Evolutionary conservation across 1,140 invertebrate genomes (phyloP).

Genomic region (Brachionus angularis): DNA sequence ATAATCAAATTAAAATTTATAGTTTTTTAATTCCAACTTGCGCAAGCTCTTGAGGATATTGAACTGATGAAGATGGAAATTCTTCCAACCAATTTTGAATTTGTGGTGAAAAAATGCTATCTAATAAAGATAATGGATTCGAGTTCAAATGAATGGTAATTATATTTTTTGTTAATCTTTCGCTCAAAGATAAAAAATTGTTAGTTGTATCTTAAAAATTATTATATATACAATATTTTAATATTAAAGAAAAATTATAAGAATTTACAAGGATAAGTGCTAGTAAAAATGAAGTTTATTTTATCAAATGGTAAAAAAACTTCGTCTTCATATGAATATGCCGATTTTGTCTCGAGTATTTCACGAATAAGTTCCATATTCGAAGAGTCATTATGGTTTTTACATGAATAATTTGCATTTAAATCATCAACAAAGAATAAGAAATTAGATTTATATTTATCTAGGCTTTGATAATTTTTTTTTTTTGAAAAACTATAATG

Average conservation of each 20-base stretch:
- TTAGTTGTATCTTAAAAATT: neutral
- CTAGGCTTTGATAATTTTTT: constrained; percentile 6
- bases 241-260: neutral
- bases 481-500: constrained; percentile 8
- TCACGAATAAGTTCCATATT: constrained; percentile 14
- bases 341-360: constrained; percentile 2
- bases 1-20: neutral
- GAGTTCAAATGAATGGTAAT: constrained; percentile 51
- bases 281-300: constrained; percentile 24
- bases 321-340: constrained; percentile 10
- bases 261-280: constrained; percentile 13
- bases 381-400: neutral
- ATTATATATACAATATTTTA: neutral
- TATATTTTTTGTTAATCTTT: constrained; percentile 52
- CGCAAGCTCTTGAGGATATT: constrained; percentile 55
- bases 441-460: neutral
- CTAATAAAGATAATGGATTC: constrained; percentile 48
- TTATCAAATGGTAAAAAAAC: constrained; percentile 5
- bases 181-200: constrained; percentile 9
- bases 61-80: constrained; percentile 54
- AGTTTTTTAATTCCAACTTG: constrained; percentile 49
- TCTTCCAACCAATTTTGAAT: constrained; percentile 56
- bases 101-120: constrained; percentile 49
- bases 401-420: constrained; percentile 7
- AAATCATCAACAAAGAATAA: constrained; percentile 36